A percentile compares a stretch with the other conserved stretches of the same genome.
These are phyloP conservation scores for Coelopa frigida DNA, from an alignment of 1,140 invertebrate genomes.

Conservation along the genomic window DNA sequence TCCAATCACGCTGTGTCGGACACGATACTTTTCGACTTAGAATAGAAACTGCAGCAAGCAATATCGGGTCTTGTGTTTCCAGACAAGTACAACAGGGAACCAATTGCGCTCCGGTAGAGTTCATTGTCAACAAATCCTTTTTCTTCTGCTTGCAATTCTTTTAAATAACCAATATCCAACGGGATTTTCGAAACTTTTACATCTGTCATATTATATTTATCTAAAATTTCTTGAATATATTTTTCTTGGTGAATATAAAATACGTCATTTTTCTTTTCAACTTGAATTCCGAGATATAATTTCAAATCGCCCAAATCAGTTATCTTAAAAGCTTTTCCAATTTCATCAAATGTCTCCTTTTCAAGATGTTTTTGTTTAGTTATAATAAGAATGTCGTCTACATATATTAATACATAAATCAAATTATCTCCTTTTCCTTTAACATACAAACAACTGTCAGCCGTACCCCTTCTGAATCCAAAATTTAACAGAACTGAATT, in stretches of 20 bases:
- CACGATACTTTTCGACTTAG: slow-evolving; percentile 26
- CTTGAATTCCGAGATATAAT: no score
- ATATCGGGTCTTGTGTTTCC: slow-evolving; percentile 41
- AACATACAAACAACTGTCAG: slow-evolving; percentile 38
- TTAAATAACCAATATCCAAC: slow-evolving; percentile 5
- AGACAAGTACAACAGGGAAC: slow-evolving; percentile 35
- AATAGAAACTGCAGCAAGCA: slow-evolving; percentile 27
- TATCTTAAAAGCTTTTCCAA: slow-evolving; percentile 2
- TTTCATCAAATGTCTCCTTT: neutral
- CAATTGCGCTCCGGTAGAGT: slow-evolving; percentile 27
- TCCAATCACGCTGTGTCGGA: slow-evolving; percentile 26
- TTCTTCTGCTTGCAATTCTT: neutral
- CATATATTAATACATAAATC: slow-evolving; percentile 13
- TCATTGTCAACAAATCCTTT: neutral
- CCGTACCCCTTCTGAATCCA: slow-evolving; percentile 10
- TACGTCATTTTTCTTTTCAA: neutral
- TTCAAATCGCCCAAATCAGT: no score
- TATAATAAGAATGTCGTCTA: neutral
- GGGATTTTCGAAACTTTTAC: no score
- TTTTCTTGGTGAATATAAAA: slow-evolving; percentile 4
- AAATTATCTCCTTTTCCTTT: slow-evolving; percentile 21
- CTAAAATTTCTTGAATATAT: neutral
- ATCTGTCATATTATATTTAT: slow-evolving; percentile 3
- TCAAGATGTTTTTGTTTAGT: neutral
- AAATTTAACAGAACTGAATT: slow-evolving; percentile 12